These are phyloP conservation scores for Geopemphigus sp. DNA, from an alignment of 1,140 invertebrate genomes.

Conservation along the genomic window DNA sequence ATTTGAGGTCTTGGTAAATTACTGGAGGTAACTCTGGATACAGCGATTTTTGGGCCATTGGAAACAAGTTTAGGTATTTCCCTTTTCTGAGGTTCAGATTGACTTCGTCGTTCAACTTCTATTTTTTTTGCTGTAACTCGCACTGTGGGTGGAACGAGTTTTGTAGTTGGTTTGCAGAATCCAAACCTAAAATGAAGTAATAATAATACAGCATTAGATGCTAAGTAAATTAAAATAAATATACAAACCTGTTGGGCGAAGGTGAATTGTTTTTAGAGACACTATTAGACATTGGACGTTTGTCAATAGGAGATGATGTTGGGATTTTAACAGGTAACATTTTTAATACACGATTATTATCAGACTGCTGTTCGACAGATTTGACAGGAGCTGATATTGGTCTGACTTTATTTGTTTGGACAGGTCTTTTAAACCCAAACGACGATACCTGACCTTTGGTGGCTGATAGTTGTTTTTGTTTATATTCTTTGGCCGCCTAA, in stretches of 20 bases:
- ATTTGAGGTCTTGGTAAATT: slow-evolving; percentile 71
- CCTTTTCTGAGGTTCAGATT: slow-evolving; percentile 43
- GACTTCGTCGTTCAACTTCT: slow-evolving; percentile 40
- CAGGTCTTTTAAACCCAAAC: slow-evolving; percentile 36
- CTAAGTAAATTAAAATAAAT: not conserved
- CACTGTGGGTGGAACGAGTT: slow-evolving; percentile 11
- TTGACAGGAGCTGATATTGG: slow-evolving; percentile 23
- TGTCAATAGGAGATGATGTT: not conserved
- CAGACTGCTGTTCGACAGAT: not conserved
- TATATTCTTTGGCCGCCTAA: slow-evolving; percentile 21
- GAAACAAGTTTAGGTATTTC: slow-evolving; percentile 38
- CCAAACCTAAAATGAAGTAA: slow-evolving; percentile 30
- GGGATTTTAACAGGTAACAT: slow-evolving; percentile 11
- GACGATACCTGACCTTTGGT: slow-evolving; percentile 37
- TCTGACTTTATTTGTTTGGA: slow-evolving; percentile 24
- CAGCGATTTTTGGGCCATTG: slow-evolving; percentile 54
- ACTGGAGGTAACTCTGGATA: slow-evolving; percentile 71
- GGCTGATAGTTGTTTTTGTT: not conserved
- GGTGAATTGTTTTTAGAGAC: slow-evolving; percentile 12
- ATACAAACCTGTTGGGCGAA: slow-evolving; percentile 39
- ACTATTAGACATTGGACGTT: not conserved
- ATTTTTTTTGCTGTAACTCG: slow-evolving; percentile 20
- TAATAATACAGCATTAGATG: not conserved
- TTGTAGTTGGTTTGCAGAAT: slow-evolving; percentile 36
- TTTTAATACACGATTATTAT: not conserved